Evolutionary conservation across 2,113 vertebrate genomes (phyloP), one percentile per base, ranked within the genome.

Genomic region (Scytalopus superciliaris): DNA sequence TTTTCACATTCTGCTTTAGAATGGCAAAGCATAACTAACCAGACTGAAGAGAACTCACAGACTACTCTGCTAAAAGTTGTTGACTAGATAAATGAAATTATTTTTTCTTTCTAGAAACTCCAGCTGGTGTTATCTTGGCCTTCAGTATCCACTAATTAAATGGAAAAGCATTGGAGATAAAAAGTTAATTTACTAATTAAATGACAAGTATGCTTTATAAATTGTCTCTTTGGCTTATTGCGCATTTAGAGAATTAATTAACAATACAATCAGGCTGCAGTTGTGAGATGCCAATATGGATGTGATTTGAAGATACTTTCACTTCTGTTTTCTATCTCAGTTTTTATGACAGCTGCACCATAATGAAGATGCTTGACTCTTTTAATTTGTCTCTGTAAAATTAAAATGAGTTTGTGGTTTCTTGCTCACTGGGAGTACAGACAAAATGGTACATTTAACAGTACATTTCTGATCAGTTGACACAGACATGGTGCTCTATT

Each of bases 121-220:
- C 96, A 97, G 95, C 95, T 97, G 97, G 93, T 97, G 56, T 89
- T 88, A 97, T 93, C 93, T 97, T 96, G 87, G 96, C 94, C 96
- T 97, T 96, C 85, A 97, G 62, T 96, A 97, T 70, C 93, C 94
- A 93, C 94, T 97, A 97, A 98, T 98, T 98, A 98, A 97, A 97
- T 77, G 79, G 83, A 97, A 86, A 97, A 98, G 95, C 6, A 9
- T 97, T 96, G 94, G 93, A 96, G 91, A 96, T 95, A 87, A 96
- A 93, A 97, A 96, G 86, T 97, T 97, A 97, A 98, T 97, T 97
- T 98, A 94, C 96, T 98, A 98, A 98, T 98, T 98, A 98, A 98
- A 97, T 95, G 74, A 96, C 95, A 96, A 97, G 63, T 94, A 94
- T 87, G 92, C 86, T 95, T 96, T 94, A 95, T 95, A 97, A 95